phyloP scores from a whole-genome alignment of 2,888 invertebrate genomes.

The Carcina quercana region DNA sequence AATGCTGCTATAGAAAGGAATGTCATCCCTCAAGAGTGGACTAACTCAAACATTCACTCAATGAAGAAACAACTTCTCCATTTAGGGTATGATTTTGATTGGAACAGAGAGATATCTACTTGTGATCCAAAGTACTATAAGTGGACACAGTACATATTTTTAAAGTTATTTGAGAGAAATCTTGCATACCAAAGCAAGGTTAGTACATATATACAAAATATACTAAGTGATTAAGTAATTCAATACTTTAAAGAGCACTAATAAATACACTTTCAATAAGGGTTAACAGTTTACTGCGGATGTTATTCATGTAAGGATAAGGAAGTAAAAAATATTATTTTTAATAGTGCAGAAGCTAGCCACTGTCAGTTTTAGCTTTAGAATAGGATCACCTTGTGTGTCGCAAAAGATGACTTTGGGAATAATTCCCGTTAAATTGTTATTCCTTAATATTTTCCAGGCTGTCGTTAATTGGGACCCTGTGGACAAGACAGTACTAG shows the following conservation, averaged over 20 bases:
- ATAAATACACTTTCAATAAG: too few species aligned
- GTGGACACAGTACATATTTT: constrained; percentile 97
- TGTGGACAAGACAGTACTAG: constrained; percentile 96
- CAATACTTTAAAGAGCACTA: neutral
- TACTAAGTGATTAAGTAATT: constrained; percentile 1
- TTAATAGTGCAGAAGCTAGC: too few species aligned
- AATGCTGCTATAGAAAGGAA: constrained; percentile 95
- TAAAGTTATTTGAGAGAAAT: constrained; percentile 88
- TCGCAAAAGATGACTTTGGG: too few species aligned
- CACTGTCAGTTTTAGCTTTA: too few species aligned
- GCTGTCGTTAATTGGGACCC: constrained; percentile 99
- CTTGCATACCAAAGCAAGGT: constrained; percentile 91
- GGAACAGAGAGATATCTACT: constrained; percentile 92
- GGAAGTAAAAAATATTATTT: too few species aligned
- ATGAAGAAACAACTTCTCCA: constrained; percentile 87
- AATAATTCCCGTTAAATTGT: too few species aligned
- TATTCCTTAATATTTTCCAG: constrained; percentile 47
- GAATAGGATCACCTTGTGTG: too few species aligned
- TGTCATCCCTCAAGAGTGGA: constrained; percentile 91
- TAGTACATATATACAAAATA: constrained; percentile 15
- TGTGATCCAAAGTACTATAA: constrained; percentile 91
- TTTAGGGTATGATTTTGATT: constrained; percentile 93
- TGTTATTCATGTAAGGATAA: too few species aligned
- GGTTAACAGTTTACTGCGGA: too few species aligned
- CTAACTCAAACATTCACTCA: constrained; percentile 84